Conservation (phyloP, 2,888 invertebrate genomes). For the Acronicta aceris region DNA sequence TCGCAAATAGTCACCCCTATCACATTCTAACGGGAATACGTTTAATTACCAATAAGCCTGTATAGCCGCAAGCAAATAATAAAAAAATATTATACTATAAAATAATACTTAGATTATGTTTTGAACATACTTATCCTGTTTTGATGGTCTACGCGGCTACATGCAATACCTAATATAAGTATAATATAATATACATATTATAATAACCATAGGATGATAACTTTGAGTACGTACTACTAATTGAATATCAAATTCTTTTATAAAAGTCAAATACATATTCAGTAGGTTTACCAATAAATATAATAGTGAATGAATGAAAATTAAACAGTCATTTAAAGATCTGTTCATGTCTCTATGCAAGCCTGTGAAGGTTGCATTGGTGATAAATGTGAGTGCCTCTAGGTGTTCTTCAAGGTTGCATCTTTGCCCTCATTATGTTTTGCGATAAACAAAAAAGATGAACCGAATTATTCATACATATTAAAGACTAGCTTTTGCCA, state of each 20-base stretch:
- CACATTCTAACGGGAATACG: no score
- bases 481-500: no score
- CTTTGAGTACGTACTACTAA: neutral
- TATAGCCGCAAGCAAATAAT: no score
- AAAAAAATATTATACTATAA: no score
- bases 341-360: neutral
- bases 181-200: neutral
- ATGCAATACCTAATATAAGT: neutral
- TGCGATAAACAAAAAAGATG: neutral
- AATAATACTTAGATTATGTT: no score
- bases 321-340: neutral
- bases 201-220: neutral
- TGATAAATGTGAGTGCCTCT: neutral
- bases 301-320: no score
- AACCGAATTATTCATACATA: neutral
- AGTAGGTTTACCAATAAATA: neutral
- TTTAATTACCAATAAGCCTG: no score
- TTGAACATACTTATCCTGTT: no score
- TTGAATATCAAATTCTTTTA: neutral
- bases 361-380: neutral
- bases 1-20: no score
- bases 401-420: constrained; percentile 18
- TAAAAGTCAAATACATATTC: neutral
- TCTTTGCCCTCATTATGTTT: neutral
- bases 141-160: neutral